Conservation (phyloP, 2,113 vertebrate species). For the Ophiodon elongatus region DNA sequence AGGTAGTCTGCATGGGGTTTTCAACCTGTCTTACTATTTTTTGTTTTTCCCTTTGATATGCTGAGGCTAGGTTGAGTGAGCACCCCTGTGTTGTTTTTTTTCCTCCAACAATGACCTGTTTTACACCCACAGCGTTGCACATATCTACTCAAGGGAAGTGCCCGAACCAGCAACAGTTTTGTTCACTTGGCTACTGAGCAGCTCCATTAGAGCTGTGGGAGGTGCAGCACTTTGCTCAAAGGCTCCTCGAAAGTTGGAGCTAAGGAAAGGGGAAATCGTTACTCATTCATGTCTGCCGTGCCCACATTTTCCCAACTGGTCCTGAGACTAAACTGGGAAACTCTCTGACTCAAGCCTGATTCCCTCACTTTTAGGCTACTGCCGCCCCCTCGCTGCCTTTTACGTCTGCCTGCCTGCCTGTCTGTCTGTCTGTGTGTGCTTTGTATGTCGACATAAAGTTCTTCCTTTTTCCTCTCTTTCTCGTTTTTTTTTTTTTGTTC, state of each 20-base stretch:
- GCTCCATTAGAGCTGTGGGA: slow-evolving; percentile 61
- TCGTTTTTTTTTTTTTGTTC: background rate
- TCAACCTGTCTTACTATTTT: slow-evolving; percentile 36
- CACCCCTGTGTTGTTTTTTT: slow-evolving; percentile 26
- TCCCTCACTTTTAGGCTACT: slow-evolving; percentile 47
- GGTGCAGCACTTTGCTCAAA: slow-evolving; percentile 67
- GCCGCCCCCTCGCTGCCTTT: slow-evolving; percentile 49
- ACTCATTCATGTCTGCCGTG: slow-evolving; percentile 64
- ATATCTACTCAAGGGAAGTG: slow-evolving; percentile 68
- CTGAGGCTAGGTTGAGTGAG: slow-evolving; percentile 40
- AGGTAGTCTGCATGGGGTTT: slow-evolving; percentile 13
- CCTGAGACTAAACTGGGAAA: slow-evolving; percentile 71
- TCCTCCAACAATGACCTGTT: slow-evolving; percentile 55
- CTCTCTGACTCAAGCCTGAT: slow-evolving; percentile 60
- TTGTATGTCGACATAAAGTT: slow-evolving; percentile 25
- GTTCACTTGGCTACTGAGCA: slow-evolving; percentile 47
- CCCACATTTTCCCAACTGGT: slow-evolving; percentile 69
- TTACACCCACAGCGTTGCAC: slow-evolving; percentile 70
- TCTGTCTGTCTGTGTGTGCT: slow-evolving; percentile 41
- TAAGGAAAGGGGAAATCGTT: slow-evolving; percentile 67
- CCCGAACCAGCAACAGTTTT: slow-evolving; percentile 49
- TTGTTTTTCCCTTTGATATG: slow-evolving; percentile 52
- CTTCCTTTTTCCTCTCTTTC: background rate
- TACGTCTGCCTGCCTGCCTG: too few species aligned
- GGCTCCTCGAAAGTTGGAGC: slow-evolving; percentile 62